Percentiles rank a stretch among this genome's conserved stretches.
Conservation (phyloP, 2,113 vertebrate genomes). For the Bujurquina vittata region DNA sequence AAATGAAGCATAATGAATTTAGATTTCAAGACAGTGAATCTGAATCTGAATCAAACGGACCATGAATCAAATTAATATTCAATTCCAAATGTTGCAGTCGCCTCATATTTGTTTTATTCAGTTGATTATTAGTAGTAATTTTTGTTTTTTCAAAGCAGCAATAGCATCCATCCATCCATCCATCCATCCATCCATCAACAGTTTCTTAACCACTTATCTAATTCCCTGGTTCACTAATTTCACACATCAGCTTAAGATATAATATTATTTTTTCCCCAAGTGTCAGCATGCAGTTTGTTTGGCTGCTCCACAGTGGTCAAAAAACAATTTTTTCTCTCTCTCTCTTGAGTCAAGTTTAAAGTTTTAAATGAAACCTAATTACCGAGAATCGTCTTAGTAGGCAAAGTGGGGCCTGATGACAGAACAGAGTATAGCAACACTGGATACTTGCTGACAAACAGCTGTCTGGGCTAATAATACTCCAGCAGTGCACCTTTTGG, state of each 20-base stretch:
- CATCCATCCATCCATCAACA: too few species aligned
- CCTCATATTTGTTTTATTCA: too few species aligned
- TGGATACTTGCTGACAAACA: not conserved
- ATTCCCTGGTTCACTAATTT: too few species aligned
- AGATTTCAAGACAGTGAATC: not conserved
- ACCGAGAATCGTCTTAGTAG: not conserved
- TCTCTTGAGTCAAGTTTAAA: not conserved
- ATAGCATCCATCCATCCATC: not conserved
- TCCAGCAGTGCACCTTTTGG: not conserved
- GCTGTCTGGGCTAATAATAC: not conserved
- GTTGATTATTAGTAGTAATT: not conserved
- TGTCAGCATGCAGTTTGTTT: not conserved
- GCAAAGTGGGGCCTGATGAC: not conserved
- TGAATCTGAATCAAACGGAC: not conserved
- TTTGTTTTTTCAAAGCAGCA: not conserved
- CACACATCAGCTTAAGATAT: not conserved
- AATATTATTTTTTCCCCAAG: not conserved
- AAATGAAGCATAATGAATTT: not conserved
- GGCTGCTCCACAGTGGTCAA: not conserved
- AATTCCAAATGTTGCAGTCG: not conserved
- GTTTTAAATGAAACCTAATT: not conserved
- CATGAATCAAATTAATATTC: not conserved
- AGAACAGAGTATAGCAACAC: not conserved
- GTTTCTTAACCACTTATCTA: too few species aligned
- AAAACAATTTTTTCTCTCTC: not conserved